A percentile compares a stretch with the other conserved stretches of the same genome.
These are phyloP conservation scores for Subacronicta megacephala DNA, from an alignment of 2,888 invertebrate species.

Conservation along the genomic window DNA sequence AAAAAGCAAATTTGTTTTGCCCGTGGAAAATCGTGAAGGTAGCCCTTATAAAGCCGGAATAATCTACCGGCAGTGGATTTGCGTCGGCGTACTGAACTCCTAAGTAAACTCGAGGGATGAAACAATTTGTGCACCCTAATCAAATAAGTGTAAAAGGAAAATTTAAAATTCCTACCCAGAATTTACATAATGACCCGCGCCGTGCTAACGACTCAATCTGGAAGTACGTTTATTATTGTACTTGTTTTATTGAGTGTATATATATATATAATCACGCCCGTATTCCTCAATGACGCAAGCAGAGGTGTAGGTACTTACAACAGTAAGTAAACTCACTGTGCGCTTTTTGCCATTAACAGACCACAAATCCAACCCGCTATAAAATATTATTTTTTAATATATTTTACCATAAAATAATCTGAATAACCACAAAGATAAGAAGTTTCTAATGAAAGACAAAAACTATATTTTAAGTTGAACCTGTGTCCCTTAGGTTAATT, in stretches of 20 bases:
- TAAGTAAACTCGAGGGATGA: constrained; percentile 74
- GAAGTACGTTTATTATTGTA: constrained; percentile 59
- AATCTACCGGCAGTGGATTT: constrained; percentile 63
- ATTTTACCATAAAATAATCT: too few relatives aligned
- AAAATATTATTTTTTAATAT: too few relatives aligned
- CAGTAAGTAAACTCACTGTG: too few relatives aligned
- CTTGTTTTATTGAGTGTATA: constrained; percentile 61
- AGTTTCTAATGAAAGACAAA: too few relatives aligned
- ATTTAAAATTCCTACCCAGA: constrained; percentile 74
- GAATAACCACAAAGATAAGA: too few relatives aligned
- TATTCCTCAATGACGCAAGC: not conserved
- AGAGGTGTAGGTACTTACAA: too few relatives aligned
- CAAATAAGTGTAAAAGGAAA: constrained; percentile 80
- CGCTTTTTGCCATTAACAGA: too few relatives aligned
- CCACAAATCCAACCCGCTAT: too few relatives aligned
- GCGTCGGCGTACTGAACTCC: constrained; percentile 58
- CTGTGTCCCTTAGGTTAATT: too few relatives aligned
- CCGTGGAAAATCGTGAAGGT: constrained; percentile 56
- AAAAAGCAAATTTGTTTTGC: constrained; percentile 57
- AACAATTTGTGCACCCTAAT: constrained; percentile 82
- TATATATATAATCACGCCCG: constrained; percentile 49
- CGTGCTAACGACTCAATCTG: constrained; percentile 77
- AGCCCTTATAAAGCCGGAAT: constrained; percentile 60
- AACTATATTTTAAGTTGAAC: too few relatives aligned
- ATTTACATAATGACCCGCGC: constrained; percentile 79